A percentile compares a stretch with the other conserved stretches of the same genome.
Evolutionary conservation across 2,797 vertebrate species (phyloP).

Genomic region (Eidolon dupreanum): DNA sequence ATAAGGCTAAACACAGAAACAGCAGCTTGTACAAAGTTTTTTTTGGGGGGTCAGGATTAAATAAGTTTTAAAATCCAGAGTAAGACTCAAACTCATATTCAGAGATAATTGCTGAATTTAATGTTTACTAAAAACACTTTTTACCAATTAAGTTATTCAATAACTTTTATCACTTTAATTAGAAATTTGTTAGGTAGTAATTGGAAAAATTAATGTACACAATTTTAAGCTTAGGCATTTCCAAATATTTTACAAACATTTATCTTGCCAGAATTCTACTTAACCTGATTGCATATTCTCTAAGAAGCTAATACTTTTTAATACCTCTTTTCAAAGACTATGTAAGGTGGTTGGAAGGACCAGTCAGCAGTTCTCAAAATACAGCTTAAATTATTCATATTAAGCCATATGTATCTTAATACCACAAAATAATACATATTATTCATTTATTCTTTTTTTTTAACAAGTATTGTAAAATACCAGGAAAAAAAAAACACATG

Average conservation of each 20-base stretch:
- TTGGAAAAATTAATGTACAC: conserved; percentile 23
- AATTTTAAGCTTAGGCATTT: conserved; percentile 29
- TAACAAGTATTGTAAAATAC: background rate
- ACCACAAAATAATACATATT: background rate
- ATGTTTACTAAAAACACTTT: conserved; percentile 49
- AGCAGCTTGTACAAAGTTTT: background rate
- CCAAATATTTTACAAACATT: conserved; percentile 38
- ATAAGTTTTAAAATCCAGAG: conserved; percentile 41
- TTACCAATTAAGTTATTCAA: background rate
- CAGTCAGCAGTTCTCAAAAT: conserved; percentile 43
- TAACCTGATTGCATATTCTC: background rate
- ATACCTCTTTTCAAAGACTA: conserved; percentile 30
- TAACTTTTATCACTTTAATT: conserved; percentile 37
- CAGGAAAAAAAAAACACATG: background rate
- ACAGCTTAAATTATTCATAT: background rate
- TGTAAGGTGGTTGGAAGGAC: background rate
- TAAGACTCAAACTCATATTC: conserved; percentile 54
- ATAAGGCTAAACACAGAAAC: conserved; percentile 21
- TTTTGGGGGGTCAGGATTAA: background rate
- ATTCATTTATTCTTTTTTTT: background rate
- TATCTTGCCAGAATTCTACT: conserved; percentile 51
- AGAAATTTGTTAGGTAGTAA: conserved; percentile 19
- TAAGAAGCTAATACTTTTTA: conserved; percentile 33
- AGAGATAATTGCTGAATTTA: conserved; percentile 30
- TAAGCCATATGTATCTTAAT: background rate